phyloP scores from a whole-genome alignment of 2,888 invertebrate species.

The Athalia rosae region DNA sequence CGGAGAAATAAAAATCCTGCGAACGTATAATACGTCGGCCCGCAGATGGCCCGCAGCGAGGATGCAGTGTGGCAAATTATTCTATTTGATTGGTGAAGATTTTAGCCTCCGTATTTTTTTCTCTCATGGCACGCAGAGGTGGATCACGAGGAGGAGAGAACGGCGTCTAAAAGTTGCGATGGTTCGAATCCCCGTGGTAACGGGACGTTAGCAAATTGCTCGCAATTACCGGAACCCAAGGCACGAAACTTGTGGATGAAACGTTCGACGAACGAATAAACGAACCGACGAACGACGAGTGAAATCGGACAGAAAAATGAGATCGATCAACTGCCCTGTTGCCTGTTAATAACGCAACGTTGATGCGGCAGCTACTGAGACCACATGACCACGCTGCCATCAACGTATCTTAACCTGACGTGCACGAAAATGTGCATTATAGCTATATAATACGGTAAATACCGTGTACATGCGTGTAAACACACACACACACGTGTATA shows the following conservation, averaged over 20 bases:
- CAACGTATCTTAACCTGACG: conserved; percentile 15
- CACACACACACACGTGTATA: too few relatives aligned
- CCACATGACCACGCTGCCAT: not conserved
- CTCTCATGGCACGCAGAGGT: not conserved
- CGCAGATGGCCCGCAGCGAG: not conserved
- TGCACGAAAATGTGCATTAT: not conserved
- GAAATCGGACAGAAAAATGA: conserved; percentile 42
- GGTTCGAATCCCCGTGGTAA: conserved; percentile 23
- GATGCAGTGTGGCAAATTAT: conserved; percentile 18
- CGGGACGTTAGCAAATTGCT: conserved; percentile 44
- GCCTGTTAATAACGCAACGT: conserved; percentile 22
- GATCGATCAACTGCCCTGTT: conserved; percentile 35
- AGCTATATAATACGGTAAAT: too few relatives aligned
- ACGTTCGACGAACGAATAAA: conserved; percentile 9
- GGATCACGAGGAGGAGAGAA: not conserved
- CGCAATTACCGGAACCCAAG: conserved; percentile 40
- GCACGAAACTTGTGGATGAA: conserved; percentile 29
- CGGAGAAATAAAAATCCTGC: not conserved
- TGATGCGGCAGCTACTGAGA: not conserved
- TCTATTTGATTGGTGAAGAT: conserved; percentile 36
- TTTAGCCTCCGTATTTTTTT: conserved; percentile 34
- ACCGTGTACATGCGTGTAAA: too few relatives aligned
- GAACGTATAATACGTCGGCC: not conserved
- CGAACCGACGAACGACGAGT: not conserved
- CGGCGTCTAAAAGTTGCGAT: conserved; percentile 32